A percentile compares a stretch with the other conserved stretches of the same genome.
These are phyloP conservation scores for Alectura lathami DNA, from an alignment of 2,113 vertebrate genomes.

Conservation along the genomic window DNA sequence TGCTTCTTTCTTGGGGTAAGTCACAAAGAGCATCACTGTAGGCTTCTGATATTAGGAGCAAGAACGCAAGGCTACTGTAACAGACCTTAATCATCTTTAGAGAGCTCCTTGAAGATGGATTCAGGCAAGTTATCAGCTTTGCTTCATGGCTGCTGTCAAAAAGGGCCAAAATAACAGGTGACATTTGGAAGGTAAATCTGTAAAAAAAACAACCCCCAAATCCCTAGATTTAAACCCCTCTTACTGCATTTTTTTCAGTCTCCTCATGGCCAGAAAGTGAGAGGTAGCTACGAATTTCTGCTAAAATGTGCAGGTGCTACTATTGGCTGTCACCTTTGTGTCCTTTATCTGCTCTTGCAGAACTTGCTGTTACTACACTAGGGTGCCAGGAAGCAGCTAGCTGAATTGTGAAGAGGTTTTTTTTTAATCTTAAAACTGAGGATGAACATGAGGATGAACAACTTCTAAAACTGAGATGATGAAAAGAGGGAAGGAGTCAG, in stretches of 20 bases:
- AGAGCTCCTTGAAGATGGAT: not conserved
- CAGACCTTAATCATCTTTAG: not conserved
- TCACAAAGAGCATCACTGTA: not conserved
- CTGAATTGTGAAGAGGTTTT: not conserved
- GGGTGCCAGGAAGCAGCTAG: not conserved
- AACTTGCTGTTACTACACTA: not conserved
- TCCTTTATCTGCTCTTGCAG: not conserved
- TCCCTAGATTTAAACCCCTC: not conserved
- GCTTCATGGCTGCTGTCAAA: not conserved
- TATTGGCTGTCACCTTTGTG: not conserved
- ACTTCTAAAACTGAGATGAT: not conserved
- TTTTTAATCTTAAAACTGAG: not conserved
- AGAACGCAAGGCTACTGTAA: not conserved
- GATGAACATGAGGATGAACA: not conserved
- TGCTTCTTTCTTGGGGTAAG: not conserved
- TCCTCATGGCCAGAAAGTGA: not conserved
- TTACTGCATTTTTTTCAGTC: not conserved
- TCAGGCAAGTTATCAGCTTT: not conserved
- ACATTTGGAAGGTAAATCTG: not conserved
- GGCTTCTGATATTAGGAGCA: not conserved
- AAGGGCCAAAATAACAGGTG: not conserved
- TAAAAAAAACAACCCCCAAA: not conserved
- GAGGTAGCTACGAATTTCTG: not conserved
- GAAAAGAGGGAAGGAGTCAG: not conserved
- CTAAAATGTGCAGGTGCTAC: not conserved